Base-by-base conservation (phyloP, 2,888 invertebrate species). In the Gonocerus acuteangulatus region DNA sequence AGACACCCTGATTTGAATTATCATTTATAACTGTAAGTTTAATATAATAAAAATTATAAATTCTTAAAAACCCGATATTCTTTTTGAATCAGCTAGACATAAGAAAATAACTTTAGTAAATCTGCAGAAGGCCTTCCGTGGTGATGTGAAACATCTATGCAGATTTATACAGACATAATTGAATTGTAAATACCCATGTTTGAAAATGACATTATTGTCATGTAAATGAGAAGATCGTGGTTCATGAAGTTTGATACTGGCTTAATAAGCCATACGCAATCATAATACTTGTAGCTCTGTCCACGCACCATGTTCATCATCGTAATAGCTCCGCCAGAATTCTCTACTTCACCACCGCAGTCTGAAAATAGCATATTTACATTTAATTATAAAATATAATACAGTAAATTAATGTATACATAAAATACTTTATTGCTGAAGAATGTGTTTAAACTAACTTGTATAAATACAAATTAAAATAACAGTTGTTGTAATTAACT, bases 301-400 rank as follows among this genome's bases (percentile, higher is more conserved):
- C 80, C 79, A 47, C 78, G 77, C 13, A 82, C 78, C 84, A 86
- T 85, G 69, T 85, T 81, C 81, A 85, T 83, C 86, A 86, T 86
- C 1, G 85, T 85, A 54, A 86, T 86, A 13, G 82, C 81, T 0
- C 86, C 86, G 2, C 86, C 86, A 13, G 82, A 76, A 68, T 84
- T 83, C 64, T 82, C 81, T 1, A 86, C 85, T 72, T 81, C 79
- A 48, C 86, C 86, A 21, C 86, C 86, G 69, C 86, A 86, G 73
- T 83, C 84, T 77, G 45, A 27, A 45, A 57, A 42, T 15, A 42
- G n/a, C n/a, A n/a, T n/a, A n/a, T n/a, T n/a, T n/a, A n/a, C n/a
- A 34, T 11, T 34, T 34, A 11, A 11, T 34, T 11, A 11, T 11
- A 34, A 34, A 11, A 34, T 34, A 34, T 34, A 34, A 34, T 11